Base-by-base conservation (phyloP, 2,113 vertebrate genomes). In the Bufo gargarizans region DNA sequence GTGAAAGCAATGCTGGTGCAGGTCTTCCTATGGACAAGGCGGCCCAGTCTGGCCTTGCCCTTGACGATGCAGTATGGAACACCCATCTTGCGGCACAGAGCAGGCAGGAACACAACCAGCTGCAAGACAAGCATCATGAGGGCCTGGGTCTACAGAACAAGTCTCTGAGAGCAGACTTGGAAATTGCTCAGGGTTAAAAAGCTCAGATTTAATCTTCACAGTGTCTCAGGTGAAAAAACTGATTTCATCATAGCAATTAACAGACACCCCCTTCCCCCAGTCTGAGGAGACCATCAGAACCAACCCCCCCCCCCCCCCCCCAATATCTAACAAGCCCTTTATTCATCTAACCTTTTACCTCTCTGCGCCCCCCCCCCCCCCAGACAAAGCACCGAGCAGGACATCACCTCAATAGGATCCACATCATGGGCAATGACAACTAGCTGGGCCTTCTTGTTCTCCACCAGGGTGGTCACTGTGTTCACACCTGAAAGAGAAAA, bases 41-140 rank as follows among this genome's bases (percentile, higher is more conserved):
- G 95, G 0, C 98, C 98, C 91, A 99, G 93, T 83, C 98, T 94
- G 88, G 98, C 98, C 90, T 99, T 99, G 67, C 98, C 95, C 92
- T 99, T 99, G 91, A 99, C 94, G 47, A 99, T 97, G 91, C 98
- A 99, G 94, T 99, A 99, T 0, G 98, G 98, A 3, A 99, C 98
- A 0, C 98, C 98, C 98, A 99, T 99, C 93, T 99, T 99, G 0
- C 97, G 96, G 91, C 98, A 99, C 91, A 99, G 92, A 33, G 98
- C 97, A 0, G 98, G 98, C 91, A 99, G 90, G 94, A 99, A 99
- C 3, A 99, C 97, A 1, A 99, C 98, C 84, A 99, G 94, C 98
- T 99, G 85, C 0, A 94, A 88, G 77, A 87, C 0, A 7, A 19
- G 82, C 12, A 72, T 3, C 56, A n/a, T 13, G 2, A 50, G 5